These are phyloP conservation scores for Hydriomena furcata DNA, from an alignment of 2,888 invertebrate species.

Conservation along the genomic window DNA sequence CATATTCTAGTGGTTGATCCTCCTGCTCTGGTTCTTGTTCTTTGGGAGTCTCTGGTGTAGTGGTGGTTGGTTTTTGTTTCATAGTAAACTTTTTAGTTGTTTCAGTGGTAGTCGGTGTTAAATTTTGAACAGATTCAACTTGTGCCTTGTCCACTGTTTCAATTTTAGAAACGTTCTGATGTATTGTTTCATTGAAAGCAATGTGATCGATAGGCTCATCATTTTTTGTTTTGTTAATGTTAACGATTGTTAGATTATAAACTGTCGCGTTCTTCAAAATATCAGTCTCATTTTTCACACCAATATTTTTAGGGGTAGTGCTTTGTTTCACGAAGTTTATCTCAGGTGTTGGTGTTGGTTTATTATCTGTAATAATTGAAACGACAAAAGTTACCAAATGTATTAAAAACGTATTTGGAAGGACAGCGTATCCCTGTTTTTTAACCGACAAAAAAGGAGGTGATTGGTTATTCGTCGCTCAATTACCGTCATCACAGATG, in stretches of 20 bases:
- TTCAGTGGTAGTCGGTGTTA: constrained; percentile 8
- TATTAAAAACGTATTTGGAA: too few species aligned
- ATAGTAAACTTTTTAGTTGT: constrained; percentile 15
- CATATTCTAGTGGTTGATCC: constrained; percentile 57
- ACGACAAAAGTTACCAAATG: not conserved
- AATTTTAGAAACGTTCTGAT: constrained; percentile 5
- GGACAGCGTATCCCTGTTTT: too few species aligned
- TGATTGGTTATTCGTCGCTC: too few species aligned
- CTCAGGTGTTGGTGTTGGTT: constrained; percentile 38
- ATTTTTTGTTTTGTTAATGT: constrained; percentile 21
- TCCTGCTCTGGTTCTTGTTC: constrained; percentile 38
- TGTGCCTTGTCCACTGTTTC: constrained; percentile 4
- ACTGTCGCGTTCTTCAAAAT: constrained; percentile 13
- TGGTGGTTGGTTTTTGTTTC: constrained; percentile 27
- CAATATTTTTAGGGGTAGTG: constrained; percentile 25
- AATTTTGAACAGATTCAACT: not conserved
- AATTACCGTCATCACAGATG: constrained; percentile 58
- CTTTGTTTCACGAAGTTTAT: constrained; percentile 35
- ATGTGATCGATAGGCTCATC: constrained; percentile 13
- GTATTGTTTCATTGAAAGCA: constrained; percentile 7
- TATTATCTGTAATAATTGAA: constrained; percentile 49
- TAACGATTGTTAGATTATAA: constrained; percentile 14
- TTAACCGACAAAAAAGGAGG: too few species aligned
- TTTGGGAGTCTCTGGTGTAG: constrained; percentile 37
- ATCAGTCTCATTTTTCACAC: constrained; percentile 11